phyloP scores from a whole-genome alignment of 2,113 vertebrate species.

The Microtus pennsylvanicus region DNA sequence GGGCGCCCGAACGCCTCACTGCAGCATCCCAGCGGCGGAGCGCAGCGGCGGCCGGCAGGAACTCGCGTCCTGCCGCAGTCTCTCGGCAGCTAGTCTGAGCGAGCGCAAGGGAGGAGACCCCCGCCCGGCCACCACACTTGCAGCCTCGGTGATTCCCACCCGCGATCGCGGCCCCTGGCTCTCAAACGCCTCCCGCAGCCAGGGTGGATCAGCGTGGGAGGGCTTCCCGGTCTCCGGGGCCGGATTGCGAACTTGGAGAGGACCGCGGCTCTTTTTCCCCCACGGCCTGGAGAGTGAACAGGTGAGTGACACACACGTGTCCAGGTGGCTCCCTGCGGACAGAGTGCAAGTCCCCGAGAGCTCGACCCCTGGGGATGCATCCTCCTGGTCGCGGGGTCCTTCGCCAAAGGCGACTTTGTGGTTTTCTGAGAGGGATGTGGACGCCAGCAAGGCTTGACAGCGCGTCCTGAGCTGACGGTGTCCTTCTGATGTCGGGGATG shows the following conservation, averaged over 20 bases:
- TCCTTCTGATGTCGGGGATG: background rate
- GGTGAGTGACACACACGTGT: conserved; percentile 77
- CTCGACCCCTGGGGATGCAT: background rate
- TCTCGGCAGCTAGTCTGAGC: background rate
- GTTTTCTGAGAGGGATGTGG: background rate
- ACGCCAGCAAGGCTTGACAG: background rate
- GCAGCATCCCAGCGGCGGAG: background rate
- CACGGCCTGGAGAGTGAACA: conserved; percentile 65
- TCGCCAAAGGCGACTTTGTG: background rate
- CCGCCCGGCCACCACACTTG: background rate
- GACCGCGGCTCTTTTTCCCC: conserved; percentile 5
- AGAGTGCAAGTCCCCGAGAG: too few species aligned
- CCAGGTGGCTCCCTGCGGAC: background rate
- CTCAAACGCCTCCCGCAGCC: background rate
- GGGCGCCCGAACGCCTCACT: conserved; percentile 74
- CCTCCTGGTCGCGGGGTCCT: background rate
- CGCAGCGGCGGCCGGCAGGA: background rate
- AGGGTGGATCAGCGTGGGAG: background rate
- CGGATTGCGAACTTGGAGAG: conserved; percentile 63
- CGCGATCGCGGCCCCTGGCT: background rate
- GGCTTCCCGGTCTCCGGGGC: background rate
- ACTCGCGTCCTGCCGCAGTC: conserved; percentile 74
- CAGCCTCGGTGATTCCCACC: background rate
- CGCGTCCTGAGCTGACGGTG: background rate
- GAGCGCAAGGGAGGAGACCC: background rate